Evolutionary conservation across 2,113 vertebrate species (phyloP).

Genomic region (Caranx melampygus): DNA sequence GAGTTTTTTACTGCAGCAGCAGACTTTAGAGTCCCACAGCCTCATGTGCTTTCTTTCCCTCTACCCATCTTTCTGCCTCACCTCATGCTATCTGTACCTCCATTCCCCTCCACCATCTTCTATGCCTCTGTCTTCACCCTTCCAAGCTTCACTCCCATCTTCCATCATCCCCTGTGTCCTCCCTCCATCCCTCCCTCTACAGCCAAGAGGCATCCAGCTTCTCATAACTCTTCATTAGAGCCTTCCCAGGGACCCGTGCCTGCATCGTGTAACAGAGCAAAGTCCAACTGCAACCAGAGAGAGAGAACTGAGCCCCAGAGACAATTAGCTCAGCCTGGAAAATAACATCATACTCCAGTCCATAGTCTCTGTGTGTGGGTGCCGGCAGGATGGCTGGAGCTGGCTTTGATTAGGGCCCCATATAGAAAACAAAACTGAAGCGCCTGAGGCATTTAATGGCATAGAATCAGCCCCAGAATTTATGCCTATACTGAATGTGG

Average conservation of each 20-base stretch:
- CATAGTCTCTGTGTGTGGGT: conserved; percentile 57
- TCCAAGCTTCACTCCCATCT: conserved; percentile 37
- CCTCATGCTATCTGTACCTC: conserved; percentile 27
- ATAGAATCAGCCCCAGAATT: conserved; percentile 31
- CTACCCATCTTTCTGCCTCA: conserved; percentile 53
- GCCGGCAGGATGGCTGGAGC: conserved; percentile 51
- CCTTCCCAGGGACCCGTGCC: conserved; percentile 67
- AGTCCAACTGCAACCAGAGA: conserved; percentile 68
- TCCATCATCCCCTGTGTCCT: conserved; percentile 41
- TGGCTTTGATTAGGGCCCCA: conserved; percentile 65
- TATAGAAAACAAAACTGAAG: conserved; percentile 57
- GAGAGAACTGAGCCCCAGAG: conserved; percentile 69
- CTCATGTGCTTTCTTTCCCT: conserved; percentile 12
- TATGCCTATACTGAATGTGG: conserved; percentile 9
- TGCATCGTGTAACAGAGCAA: conserved; percentile 70
- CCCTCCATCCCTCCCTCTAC: conserved; percentile 58
- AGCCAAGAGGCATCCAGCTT: conserved; percentile 76
- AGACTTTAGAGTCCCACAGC: conserved; percentile 18
- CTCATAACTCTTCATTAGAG: conserved; percentile 84
- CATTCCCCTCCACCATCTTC: conserved; percentile 8
- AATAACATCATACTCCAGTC: conserved; percentile 79
- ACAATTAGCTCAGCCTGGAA: conserved; percentile 83
- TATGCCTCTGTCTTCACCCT: conserved; percentile 32
- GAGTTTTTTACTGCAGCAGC: conserved; percentile 12
- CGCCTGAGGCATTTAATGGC: conserved; percentile 39